phyloP scores from a whole-genome alignment of 2,888 invertebrate genomes.

The Ametastegia equiseti region DNA sequence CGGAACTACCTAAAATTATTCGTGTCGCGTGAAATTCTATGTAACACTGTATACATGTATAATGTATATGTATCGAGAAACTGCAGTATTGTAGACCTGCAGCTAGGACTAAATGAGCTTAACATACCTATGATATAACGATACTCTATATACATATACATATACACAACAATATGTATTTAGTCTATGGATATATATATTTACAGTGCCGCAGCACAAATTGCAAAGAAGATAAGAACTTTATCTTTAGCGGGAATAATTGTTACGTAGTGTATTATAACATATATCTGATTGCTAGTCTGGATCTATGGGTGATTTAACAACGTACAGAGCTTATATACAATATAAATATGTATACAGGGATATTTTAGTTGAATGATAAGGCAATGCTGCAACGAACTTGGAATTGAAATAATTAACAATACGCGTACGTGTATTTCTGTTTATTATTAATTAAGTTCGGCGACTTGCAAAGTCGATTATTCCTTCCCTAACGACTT shows the following conservation, averaged over 20 bases:
- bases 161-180: too few relatives aligned
- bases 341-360: neutral
- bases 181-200: too few relatives aligned
- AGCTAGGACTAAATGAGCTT: neutral
- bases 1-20: slow-evolving; percentile 11
- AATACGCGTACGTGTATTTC: too few relatives aligned
- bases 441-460: slow-evolving; percentile 25
- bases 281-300: too few relatives aligned
- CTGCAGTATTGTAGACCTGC: slow-evolving; percentile 4
- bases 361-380: too few relatives aligned
- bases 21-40: neutral
- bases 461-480: slow-evolving; percentile 14
- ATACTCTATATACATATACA: neutral
- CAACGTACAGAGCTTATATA: neutral
- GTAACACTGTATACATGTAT: too few relatives aligned
- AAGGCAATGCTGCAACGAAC: too few relatives aligned
- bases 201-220: neutral
- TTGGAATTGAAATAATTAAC: too few relatives aligned
- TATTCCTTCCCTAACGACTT: slow-evolving; percentile 12
- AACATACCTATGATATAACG: slow-evolving; percentile 10
- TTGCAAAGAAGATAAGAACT: neutral
- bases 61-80: neutral
- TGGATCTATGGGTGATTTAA: neutral
- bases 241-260: neutral
- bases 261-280: too few relatives aligned